These are phyloP conservation scores for Xestia xanthographa DNA, from an alignment of 2,888 invertebrate species.

Conservation along the genomic window DNA sequence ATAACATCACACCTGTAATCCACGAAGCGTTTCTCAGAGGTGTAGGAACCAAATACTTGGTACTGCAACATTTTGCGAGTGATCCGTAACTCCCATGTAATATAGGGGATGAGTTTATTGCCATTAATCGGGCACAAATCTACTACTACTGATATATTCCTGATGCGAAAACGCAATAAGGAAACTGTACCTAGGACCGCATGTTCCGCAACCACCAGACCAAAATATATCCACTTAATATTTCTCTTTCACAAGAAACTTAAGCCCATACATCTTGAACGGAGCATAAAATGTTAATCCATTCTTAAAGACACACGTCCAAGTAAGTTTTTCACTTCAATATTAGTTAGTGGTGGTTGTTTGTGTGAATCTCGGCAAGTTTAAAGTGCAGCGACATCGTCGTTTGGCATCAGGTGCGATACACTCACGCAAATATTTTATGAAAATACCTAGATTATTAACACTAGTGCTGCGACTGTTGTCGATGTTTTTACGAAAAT, in stretches of 20 bases:
- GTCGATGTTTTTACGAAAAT: constrained; percentile 65
- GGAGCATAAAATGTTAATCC: constrained; percentile 53
- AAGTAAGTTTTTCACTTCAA: constrained; percentile 64
- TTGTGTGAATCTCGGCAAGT: constrained; percentile 87
- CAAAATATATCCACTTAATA: constrained; percentile 7
- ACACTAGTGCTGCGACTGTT: constrained; percentile 76
- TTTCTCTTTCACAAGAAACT: constrained; percentile 27
- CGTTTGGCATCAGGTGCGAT: constrained; percentile 87
- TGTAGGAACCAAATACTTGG: not conserved
- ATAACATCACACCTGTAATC: not conserved
- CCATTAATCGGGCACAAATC: not conserved
- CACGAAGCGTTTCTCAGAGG: not conserved
- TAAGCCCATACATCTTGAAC: constrained; percentile 33
- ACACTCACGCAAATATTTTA: constrained; percentile 90
- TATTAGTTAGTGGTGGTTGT: constrained; percentile 64
- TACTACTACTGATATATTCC: not conserved
- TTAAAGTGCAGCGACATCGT: constrained; percentile 86
- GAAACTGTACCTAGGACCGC: too few species aligned
- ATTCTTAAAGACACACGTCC: constrained; percentile 61
- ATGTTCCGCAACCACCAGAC: not conserved
- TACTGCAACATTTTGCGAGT: not conserved
- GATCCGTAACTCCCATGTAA: not conserved
- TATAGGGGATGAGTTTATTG: not conserved
- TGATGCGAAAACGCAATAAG: not conserved
- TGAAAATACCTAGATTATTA: constrained; percentile 86